These are phyloP conservation scores for Cataglyphis cursor DNA, from an alignment of 2,888 invertebrate species.

Conservation along the genomic window DNA sequence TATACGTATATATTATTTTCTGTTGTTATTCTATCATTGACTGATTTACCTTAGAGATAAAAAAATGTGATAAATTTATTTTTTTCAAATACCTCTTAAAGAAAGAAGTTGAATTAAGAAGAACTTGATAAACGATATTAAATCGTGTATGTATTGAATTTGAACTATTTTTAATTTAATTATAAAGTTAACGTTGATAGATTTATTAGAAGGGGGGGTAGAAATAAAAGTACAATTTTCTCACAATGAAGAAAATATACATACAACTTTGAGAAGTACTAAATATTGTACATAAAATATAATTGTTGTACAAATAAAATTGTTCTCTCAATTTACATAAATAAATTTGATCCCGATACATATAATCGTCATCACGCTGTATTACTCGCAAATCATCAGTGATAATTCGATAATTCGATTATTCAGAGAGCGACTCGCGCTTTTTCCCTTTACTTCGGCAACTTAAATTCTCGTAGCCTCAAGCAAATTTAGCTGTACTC, in stretches of 20 bases:
- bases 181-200: neutral
- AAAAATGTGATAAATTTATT: neutral
- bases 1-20: neutral
- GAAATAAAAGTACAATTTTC: neutral
- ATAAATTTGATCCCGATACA: conserved; percentile 5
- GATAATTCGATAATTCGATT: conserved; percentile 23
- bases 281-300: neutral
- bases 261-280: neutral
- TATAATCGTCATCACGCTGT: neutral
- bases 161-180: neutral
- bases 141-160: neutral
- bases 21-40: no score
- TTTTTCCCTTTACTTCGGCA: conserved; percentile 13
- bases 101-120: neutral
- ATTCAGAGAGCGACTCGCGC: neutral
- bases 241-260: neutral
- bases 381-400: neutral
- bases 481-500: conserved; percentile 6
- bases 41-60: neutral
- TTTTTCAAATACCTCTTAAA: neutral
- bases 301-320: neutral
- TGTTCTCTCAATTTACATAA: neutral
- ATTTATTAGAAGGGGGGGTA: neutral
- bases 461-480: neutral
- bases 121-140: neutral